Conservation (phyloP, 2,888 invertebrate species). For the Mesorhabditis belari region DNA sequence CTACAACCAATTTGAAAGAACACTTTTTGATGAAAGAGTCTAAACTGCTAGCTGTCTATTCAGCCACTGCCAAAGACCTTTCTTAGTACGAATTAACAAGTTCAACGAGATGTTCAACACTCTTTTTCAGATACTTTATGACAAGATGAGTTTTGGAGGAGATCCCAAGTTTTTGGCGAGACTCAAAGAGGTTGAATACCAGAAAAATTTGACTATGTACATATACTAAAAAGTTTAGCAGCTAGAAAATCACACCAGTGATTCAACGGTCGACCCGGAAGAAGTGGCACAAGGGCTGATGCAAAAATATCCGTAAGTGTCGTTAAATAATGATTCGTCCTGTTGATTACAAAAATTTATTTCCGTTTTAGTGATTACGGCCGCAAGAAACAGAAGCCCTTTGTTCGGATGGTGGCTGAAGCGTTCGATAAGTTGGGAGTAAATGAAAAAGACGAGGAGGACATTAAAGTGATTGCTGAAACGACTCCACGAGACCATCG, state of each 20-base stretch:
- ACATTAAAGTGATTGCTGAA: not conserved
- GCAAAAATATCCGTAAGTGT: conserved; percentile 30
- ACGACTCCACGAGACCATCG: not conserved
- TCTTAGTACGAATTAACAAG: not conserved
- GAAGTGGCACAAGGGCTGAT: conserved; percentile 30
- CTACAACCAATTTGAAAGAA: too few relatives aligned
- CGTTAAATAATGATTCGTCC: not conserved
- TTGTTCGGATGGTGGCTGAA: conserved; percentile 22
- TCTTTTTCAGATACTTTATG: not conserved
- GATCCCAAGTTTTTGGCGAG: conserved; percentile 21
- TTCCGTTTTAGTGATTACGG: conserved; percentile 25
- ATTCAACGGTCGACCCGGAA: conserved; percentile 19
- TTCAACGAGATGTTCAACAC: not conserved
- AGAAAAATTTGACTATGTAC: not conserved
- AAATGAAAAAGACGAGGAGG: not conserved
- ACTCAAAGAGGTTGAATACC: conserved; percentile 17
- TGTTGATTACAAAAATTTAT: not conserved
- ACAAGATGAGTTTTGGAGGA: conserved; percentile 12
- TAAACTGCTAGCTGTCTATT: not conserved
- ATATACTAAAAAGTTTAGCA: not conserved
- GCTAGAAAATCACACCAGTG: conserved; percentile 14
- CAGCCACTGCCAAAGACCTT: not conserved
- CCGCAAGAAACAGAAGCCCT: conserved; percentile 23
- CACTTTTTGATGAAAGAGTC: too few relatives aligned
- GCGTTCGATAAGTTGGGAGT: conserved; percentile 13